Evolutionary conservation across 2,888 invertebrate genomes (phyloP).

Genomic region (Mystacides longicornis): DNA sequence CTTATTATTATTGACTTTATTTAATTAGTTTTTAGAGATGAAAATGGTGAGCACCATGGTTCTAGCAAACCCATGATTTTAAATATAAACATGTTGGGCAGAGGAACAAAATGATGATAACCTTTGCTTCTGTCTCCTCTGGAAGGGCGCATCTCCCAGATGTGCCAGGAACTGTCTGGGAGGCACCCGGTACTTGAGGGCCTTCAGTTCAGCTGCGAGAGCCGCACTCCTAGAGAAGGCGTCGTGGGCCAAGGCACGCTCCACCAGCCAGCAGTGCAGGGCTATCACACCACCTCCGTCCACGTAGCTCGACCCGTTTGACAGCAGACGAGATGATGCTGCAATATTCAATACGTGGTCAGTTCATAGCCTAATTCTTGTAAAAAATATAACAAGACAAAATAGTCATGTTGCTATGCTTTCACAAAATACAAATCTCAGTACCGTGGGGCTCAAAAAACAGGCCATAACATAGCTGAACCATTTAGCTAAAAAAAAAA

Average conservation of each 20-base stretch:
- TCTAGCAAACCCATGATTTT: too few species aligned
- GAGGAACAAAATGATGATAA: slow-evolving; percentile 24
- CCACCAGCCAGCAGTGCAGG: slow-evolving; percentile 56
- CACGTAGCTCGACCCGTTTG: slow-evolving; percentile 23
- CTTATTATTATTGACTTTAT: too few species aligned
- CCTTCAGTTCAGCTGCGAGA: slow-evolving; percentile 36
- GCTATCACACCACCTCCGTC: slow-evolving; percentile 37
- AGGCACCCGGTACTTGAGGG: slow-evolving; percentile 44
- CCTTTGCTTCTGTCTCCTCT: slow-evolving; percentile 38
- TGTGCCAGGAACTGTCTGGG: slow-evolving; percentile 42
- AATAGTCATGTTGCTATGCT: too few species aligned
- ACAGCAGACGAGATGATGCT: slow-evolving; percentile 30
- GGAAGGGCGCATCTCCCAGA: slow-evolving; percentile 41
- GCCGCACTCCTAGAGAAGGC: slow-evolving; percentile 42
- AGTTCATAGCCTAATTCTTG: too few species aligned
- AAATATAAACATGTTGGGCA: too few species aligned
- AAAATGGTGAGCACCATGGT: too few species aligned
- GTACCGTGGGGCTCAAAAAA: too few species aligned
- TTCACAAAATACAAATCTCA: too few species aligned
- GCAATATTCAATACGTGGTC: slow-evolving; percentile 8
- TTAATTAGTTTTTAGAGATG: too few species aligned
- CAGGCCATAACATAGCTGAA: too few species aligned
- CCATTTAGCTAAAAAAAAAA: too few species aligned
- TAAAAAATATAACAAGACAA: too few species aligned
- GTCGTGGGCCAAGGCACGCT: slow-evolving; percentile 60